A percentile compares a stretch with the other conserved stretches of the same genome.
phyloP scores from a whole-genome alignment of 2,797 vertebrate species.

The Anas capensis region DNA sequence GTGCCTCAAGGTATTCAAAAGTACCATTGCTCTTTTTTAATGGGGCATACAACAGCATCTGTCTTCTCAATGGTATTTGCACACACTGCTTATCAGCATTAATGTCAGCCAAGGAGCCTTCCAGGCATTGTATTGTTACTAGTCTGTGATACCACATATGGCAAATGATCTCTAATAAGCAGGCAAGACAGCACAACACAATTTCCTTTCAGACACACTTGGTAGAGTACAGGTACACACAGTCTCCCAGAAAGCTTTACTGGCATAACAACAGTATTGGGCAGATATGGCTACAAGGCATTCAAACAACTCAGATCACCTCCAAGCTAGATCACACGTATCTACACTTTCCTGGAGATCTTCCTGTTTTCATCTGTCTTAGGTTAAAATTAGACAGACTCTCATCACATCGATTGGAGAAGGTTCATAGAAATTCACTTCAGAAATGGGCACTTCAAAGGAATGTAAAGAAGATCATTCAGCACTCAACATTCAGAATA shows the following conservation, averaged over 20 bases:
- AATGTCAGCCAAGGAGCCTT: not conserved
- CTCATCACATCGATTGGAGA: not conserved
- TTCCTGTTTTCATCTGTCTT: not conserved
- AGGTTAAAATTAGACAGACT: not conserved
- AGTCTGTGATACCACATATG: not conserved
- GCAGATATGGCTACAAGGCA: not conserved
- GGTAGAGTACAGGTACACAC: not conserved
- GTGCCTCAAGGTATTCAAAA: not conserved
- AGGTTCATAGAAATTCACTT: not conserved
- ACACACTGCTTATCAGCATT: not conserved
- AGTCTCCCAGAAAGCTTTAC: not conserved
- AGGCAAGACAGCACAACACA: not conserved
- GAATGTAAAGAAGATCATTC: not conserved
- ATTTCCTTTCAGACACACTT: not conserved
- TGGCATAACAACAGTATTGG: not conserved
- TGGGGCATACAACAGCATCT: not conserved
- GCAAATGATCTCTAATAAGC: not conserved
- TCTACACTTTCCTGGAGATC: not conserved
- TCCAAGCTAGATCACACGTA: not conserved
- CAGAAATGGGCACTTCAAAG: conserved; percentile 16
- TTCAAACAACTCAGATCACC: not conserved
- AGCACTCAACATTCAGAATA: not conserved
- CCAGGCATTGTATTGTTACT: not conserved
- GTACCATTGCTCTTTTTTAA: not conserved
- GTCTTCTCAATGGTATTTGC: not conserved